phyloP scores from a whole-genome alignment of 37 sponge, comb jelly and placozoan genomes.

The Bolinopsis microptera region DNA sequence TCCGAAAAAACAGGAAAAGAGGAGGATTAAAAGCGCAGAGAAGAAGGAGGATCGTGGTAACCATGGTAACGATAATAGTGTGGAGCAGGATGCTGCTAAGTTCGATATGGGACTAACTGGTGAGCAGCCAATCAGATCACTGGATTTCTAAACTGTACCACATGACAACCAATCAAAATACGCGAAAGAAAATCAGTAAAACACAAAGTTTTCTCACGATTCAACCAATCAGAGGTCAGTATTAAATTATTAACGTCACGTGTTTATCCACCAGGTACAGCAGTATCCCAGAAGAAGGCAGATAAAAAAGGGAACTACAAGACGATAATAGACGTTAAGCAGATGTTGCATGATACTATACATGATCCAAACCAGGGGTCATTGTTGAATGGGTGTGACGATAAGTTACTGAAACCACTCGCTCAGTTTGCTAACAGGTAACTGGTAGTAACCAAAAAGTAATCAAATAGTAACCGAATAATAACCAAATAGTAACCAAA shows the following conservation, averaged over 20 bases:
- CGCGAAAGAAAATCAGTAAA: no score
- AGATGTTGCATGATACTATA: conserved; percentile 34
- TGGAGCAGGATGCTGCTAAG: conserved; percentile 16
- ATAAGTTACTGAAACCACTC: conserved; percentile 27
- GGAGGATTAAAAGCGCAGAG: conserved; percentile 27
- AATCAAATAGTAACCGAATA: no score
- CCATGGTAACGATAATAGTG: not conserved
- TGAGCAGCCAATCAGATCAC: not conserved
- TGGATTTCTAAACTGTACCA: not conserved
- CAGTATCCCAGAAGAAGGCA: conserved; percentile 10
- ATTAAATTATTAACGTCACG: not conserved
- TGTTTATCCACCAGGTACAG: conserved; percentile 23
- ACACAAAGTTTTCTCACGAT: not conserved
- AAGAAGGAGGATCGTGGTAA: not conserved
- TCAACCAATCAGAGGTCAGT: not conserved
- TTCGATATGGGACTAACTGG: conserved; percentile 49
- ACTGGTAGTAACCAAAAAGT: no score
- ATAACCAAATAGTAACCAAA: no score
- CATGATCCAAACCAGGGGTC: conserved; percentile 20
- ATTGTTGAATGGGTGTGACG: conserved; percentile 36
- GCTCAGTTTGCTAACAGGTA: conserved; percentile 37
- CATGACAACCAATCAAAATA: no score
- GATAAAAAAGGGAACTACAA: not conserved
- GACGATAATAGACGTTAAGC: conserved; percentile 32
- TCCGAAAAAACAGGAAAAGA: conserved; percentile 1